A percentile compares a stretch with the other conserved stretches of the same genome.
Evolutionary conservation across 2,888 invertebrate species (phyloP).

Genomic region (Trichopoda pennipes): DNA sequence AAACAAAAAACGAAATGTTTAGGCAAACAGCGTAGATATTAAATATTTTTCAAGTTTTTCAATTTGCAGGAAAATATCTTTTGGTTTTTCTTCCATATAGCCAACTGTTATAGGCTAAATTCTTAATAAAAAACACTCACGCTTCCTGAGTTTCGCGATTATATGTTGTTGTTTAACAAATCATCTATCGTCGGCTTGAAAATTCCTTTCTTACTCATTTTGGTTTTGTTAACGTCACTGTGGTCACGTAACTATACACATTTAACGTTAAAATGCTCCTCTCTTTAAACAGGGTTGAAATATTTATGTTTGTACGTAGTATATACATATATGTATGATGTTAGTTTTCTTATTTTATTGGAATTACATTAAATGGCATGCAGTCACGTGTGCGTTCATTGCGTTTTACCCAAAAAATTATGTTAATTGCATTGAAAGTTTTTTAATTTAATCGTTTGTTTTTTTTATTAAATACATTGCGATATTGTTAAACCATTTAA

Average conservation of each 20-base stretch:
- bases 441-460: neutral
- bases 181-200: too few relatives aligned
- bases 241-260: constrained; percentile 13
- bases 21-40: too few relatives aligned
- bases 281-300: too few relatives aligned
- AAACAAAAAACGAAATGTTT: too few relatives aligned
- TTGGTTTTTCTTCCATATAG: too few relatives aligned
- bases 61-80: too few relatives aligned
- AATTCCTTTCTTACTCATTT: neutral
- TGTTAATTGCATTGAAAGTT: constrained; percentile 33
- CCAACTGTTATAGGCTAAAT: too few relatives aligned
- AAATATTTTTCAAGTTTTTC: too few relatives aligned
- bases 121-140: too few relatives aligned
- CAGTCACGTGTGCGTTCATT: constrained; percentile 38
- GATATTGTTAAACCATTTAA: neutral
- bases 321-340: neutral
- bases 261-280: neutral
- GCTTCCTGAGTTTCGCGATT: too few relatives aligned
- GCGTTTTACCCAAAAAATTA: constrained; percentile 41
- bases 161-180: too few relatives aligned
- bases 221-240: neutral
- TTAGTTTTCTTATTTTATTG: neutral
- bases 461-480: constrained; percentile 1
- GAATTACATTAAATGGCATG: constrained; percentile 24
- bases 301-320: too few relatives aligned